Conservation (phyloP, 2,113 vertebrate species). For the Myocastor coypus region DNA sequence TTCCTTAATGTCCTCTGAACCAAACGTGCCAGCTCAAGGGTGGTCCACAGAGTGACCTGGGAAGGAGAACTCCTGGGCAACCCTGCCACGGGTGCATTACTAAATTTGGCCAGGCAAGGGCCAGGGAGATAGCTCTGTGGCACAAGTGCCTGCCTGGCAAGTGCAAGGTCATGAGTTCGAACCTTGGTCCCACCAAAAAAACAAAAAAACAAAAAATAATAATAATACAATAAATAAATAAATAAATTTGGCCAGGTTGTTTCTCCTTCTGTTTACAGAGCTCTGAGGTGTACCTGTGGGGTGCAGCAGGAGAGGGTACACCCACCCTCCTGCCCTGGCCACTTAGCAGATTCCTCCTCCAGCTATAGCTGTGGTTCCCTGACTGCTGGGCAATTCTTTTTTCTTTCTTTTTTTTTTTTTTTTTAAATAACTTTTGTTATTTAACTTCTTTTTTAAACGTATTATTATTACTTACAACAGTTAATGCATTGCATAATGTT, state of each 20-base stretch:
- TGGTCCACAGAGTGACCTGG: neutral
- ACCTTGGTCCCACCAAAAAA: too few species aligned
- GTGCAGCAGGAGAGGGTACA: neutral
- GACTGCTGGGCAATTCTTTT: neutral
- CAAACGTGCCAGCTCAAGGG: neutral
- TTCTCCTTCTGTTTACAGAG: neutral
- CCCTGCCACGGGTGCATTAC: neutral
- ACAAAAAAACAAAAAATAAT: too few species aligned
- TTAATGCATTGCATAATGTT: too few species aligned
- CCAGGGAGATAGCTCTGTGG: too few species aligned
- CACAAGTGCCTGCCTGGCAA: too few species aligned
- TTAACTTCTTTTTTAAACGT: neutral
- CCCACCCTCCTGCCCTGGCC: neutral
- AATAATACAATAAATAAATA: too few species aligned
- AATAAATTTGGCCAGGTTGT: neutral
- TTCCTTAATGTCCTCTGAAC: neutral
- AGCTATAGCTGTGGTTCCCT: neutral
- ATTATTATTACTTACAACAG: too few species aligned
- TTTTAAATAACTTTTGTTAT: neutral
- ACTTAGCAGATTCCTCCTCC: neutral
- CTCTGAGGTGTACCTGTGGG: neutral
- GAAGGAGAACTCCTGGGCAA: neutral
- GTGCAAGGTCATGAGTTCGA: too few species aligned
- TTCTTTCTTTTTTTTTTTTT: neutral
- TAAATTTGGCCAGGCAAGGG: conserved; percentile 1